A percentile compares a stretch with the other conserved stretches of the same genome.
These are phyloP conservation scores for Azorinus chamasolen DNA, from an alignment of 2,888 invertebrate genomes.

Conservation along the genomic window DNA sequence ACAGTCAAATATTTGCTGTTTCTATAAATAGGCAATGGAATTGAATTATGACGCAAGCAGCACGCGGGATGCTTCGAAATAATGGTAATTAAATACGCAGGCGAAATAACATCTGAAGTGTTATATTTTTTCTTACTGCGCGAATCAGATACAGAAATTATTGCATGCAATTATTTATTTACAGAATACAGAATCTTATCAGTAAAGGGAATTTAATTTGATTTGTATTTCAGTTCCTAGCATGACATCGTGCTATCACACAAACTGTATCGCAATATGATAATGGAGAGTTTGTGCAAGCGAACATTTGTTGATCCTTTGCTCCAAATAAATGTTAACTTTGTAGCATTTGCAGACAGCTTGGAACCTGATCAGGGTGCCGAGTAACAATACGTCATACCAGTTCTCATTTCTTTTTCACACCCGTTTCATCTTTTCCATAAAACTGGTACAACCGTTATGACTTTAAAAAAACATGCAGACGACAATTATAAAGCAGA, in stretches of 20 bases:
- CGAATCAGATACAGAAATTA: neutral
- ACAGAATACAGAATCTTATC: slow-evolving; percentile 1
- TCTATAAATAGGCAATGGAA: slow-evolving; percentile 52
- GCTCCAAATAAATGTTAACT: too few relatives aligned
- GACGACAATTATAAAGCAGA: slow-evolving; percentile 2
- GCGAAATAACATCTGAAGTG: neutral
- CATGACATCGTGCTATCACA: too few relatives aligned
- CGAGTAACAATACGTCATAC: too few relatives aligned
- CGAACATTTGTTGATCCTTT: too few relatives aligned
- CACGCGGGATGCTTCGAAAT: slow-evolving; percentile 54
- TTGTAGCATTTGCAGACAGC: too few relatives aligned
- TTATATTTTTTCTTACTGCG: neutral
- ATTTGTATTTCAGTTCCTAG: neutral
- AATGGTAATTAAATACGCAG: slow-evolving; percentile 50
- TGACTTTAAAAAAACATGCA: too few relatives aligned
- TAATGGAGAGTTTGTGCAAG: too few relatives aligned
- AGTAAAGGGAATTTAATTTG: neutral
- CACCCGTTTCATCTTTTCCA: too few relatives aligned
- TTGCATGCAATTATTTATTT: slow-evolving; percentile 14
- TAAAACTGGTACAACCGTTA: too few relatives aligned
- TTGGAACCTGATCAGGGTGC: too few relatives aligned
- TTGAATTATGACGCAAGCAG: slow-evolving; percentile 51
- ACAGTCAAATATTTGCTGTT: slow-evolving; percentile 53
- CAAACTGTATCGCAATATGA: neutral
- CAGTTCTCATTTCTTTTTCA: too few relatives aligned